Percentiles rank a stretch among this genome's conserved stretches.
phyloP scores from a whole-genome alignment of 2,797 vertebrate genomes.

The Astyanax mexicanus region DNA sequence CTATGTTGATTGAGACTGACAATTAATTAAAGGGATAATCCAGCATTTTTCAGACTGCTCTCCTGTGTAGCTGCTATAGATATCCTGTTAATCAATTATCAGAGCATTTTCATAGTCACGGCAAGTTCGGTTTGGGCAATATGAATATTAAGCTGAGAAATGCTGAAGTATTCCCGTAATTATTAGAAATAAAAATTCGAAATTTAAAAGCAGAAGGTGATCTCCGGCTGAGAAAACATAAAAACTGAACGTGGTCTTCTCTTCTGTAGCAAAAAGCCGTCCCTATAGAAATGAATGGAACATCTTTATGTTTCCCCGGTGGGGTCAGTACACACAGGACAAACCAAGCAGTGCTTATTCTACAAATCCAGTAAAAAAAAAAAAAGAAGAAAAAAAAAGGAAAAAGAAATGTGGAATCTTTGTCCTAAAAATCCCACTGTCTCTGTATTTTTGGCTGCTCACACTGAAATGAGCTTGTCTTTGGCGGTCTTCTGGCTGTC shows the following conservation, averaged over 20 bases:
- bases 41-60: background rate
- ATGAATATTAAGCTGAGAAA: background rate
- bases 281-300: background rate
- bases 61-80: background rate
- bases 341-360: background rate
- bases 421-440: background rate
- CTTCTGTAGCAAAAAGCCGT: background rate
- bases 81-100: no score
- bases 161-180: background rate
- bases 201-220: no score
- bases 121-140: no score
- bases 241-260: no score
- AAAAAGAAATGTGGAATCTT: background rate
- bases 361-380: background rate
- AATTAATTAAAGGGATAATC: background rate
- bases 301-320: background rate
- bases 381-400: background rate
- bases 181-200: no score
- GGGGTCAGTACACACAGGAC: background rate
- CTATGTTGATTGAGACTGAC: no score
- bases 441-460: slow-evolving; percentile 57
- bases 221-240: no score
- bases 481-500: slow-evolving; percentile 70
- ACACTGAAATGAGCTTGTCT: slow-evolving; percentile 84
- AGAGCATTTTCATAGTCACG: no score